Evolutionary conservation across 2,113 vertebrate species (phyloP).

Genomic region (Melanerpes formicivorus): DNA sequence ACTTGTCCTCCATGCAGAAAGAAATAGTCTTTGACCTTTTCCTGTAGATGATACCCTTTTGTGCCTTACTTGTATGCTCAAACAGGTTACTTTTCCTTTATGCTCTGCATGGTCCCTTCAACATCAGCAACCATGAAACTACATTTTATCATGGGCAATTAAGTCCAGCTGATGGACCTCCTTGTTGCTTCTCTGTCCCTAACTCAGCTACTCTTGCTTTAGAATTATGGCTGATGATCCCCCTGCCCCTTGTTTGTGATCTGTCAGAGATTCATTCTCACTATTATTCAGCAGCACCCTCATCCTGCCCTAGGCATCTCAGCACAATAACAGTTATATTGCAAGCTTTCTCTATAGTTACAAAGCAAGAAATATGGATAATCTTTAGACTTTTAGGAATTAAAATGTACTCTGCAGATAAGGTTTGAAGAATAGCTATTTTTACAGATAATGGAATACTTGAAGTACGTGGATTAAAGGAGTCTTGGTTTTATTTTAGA

Average conservation of each 20-base stretch:
- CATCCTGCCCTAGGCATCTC: neutral
- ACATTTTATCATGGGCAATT: neutral
- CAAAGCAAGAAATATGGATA: neutral
- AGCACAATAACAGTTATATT: neutral
- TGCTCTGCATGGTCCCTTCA: neutral
- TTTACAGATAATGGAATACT: conserved; percentile 17
- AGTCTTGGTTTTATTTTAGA: conserved; percentile 34
- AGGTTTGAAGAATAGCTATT: conserved; percentile 18
- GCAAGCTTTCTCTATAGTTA: neutral
- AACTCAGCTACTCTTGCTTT: fast-evolving
- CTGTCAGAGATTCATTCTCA: neutral
- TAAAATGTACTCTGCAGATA: conserved; percentile 17
- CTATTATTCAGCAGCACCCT: neutral
- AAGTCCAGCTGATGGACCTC: neutral
- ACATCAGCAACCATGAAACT: neutral
- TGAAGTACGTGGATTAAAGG: conserved; percentile 17
- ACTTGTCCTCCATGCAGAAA: neutral
- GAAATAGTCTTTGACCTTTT: neutral
- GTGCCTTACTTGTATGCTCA: neutral
- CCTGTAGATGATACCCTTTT: neutral
- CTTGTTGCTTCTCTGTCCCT: neutral
- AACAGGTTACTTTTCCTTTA: neutral
- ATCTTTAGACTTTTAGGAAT: neutral
- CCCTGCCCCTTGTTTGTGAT: neutral
- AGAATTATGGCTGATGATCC: neutral